phyloP scores from a whole-genome alignment of 2,888 invertebrate species.

The Phanerotoma sp. region DNA sequence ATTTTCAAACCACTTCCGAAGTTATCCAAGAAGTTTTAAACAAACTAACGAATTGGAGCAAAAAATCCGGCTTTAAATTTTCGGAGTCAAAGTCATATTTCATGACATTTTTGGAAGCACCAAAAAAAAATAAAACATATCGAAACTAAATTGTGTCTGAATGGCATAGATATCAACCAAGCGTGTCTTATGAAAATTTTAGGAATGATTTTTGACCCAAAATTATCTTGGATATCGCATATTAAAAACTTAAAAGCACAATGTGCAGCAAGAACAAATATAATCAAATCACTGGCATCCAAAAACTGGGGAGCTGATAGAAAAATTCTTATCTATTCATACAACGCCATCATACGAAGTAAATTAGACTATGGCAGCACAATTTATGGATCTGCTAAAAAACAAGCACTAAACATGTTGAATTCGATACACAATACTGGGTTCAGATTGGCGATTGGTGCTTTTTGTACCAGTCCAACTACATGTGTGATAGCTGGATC shows the following conservation, averaged over 20 bases:
- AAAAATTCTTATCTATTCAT: slow-evolving; percentile 13
- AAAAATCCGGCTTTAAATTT: slow-evolving; percentile 25
- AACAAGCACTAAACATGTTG: slow-evolving; percentile 5
- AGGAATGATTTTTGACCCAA: slow-evolving; percentile 27
- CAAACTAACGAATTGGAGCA: slow-evolving; percentile 16
- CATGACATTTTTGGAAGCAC: slow-evolving; percentile 12
- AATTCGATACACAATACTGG: slow-evolving; percentile 25
- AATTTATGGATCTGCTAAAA: slow-evolving; percentile 30
- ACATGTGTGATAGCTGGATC: slow-evolving; percentile 22
- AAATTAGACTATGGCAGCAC: slow-evolving; percentile 33
- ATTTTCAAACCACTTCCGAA: slow-evolving; percentile 6
- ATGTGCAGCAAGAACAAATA: slow-evolving; percentile 23
- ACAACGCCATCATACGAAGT: slow-evolving; percentile 20
- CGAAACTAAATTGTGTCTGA: slow-evolving; percentile 1
- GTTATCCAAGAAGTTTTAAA: slow-evolving; percentile 22
- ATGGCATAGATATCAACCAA: background rate
- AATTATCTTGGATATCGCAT: slow-evolving; percentile 26
- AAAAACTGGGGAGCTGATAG: slow-evolving; percentile 29
- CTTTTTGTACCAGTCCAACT: slow-evolving; percentile 25
- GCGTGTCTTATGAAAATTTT: slow-evolving; percentile 22
- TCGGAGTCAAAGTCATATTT: slow-evolving; percentile 20
- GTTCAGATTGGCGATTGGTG: slow-evolving; percentile 24
- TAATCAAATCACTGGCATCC: slow-evolving; percentile 22
- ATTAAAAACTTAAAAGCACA: slow-evolving; percentile 17
- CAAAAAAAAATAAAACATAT: background rate